Base-by-base conservation (phyloP, 2,797 vertebrate species). In the Oceanodroma leucorhoa region DNA sequence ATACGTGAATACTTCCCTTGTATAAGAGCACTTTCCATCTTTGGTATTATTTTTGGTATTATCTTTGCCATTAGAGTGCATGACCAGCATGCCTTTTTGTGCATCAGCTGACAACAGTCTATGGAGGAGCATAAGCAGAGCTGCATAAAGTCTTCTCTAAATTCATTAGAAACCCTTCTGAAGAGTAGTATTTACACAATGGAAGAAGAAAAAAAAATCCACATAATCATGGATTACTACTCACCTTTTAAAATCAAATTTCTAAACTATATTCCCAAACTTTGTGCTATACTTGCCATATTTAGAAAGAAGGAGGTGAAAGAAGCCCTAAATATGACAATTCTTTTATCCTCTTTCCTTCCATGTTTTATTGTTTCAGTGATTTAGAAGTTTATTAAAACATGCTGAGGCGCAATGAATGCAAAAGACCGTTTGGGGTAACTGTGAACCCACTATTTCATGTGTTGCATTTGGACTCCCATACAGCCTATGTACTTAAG, bases 1-100 rank as follows among this genome's bases (percentile, higher is more conserved):
- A 53, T 5, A 54, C 0, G 0, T 17, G 17, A 69, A 62, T 18
- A 32, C 51, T 54, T 69, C 21, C 30, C 30, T 32, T 10, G 8
- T 26, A 3, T 13, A 62, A 41, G 7, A 70, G 27, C 57, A 41
- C 27, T 70, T 46, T 19, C 29, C 36, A 36, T 36, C 36, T 36
- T 36, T 36, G 36, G 36, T 36, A 36, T 36, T 36, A 36, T 36
- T 36, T 36, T 36, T 36, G 20, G 15, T 36, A 32, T 36, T 55
- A 18, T 15, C 32, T 60, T 55, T 79, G 36, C 66, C 7, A 5
- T 50, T 12, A 51, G 2, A 41, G 19, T 23, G 4, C 0, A 1
- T 8, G 41, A 72, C 22, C 58, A 70, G 21, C 18, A 2, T 12
- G 8, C 58, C 23, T 53, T 80, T 65, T 19, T 46, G n/a, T 43